Base-by-base conservation (phyloP, 2,888 invertebrate genomes). In the Bembecia ichneumoniformis region DNA sequence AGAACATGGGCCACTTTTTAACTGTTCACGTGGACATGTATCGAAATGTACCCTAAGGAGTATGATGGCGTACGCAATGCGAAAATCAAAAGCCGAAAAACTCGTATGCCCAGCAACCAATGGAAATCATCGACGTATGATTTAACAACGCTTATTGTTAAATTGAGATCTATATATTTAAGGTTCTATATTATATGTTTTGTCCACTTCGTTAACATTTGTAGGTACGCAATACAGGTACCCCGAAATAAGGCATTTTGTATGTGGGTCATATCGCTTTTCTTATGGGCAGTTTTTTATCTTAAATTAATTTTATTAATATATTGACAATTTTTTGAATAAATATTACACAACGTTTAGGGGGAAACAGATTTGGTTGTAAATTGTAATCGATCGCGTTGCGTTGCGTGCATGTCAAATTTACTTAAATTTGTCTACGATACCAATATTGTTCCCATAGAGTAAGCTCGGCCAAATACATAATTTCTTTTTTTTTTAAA, bases 201-300 rank as follows among this genome's bases (percentile, higher is more conserved):
- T 74, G 43, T 68, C 66, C 70, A 71, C 64, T 28, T 69, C 70
- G 62, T 72, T 72, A 77, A 78, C 76, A 77, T 77, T 28, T 73
- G 77, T 75, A 86, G 79, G 79, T 81, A 84, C 79, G 68, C 68
- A 66, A 71, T 66, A 75, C 80, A 81, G 82, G 84, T 86, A 86
- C 84, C 86, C 77, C 72, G 77, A 80, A 81, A 74, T 83, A 87
- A 87, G 86, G 84, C 87, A 82, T 80, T 74, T 76, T 70, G 71
- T 77, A 72, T 68, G 62, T 60, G 62, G 61, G 62, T 60, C 56
- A 66, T 46, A 46, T 65, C 61, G 63, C 55, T 65, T n/a, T 66
- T 28, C 35, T 58, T 58, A 57, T 57, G 60, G 74, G 71, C 71
- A 76, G 75, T 77, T 65, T 69, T 34, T 49, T 60, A 10, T 44